phyloP scores from a whole-genome alignment of 1,140 invertebrate genomes.

The Ceratosolen solmsi region DNA sequence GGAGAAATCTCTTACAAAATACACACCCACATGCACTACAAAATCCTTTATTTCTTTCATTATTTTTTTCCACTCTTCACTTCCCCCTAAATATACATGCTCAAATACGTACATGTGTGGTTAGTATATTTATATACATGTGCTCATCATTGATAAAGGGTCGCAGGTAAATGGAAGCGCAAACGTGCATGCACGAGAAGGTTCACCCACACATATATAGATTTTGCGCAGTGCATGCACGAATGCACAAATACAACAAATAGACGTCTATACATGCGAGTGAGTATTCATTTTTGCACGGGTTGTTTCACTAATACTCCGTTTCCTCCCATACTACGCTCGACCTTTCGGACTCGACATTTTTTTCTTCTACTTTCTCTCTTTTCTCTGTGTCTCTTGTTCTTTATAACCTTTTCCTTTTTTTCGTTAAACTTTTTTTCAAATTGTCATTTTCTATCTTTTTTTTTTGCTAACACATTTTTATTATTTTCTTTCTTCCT shows the following conservation, averaged over 20 bases:
- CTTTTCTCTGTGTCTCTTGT: conserved; percentile 35
- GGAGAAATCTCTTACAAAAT: no score
- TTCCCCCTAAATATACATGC: neutral
- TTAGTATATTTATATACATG: neutral
- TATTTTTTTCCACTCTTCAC: no score
- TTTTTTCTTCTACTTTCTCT: conserved; percentile 13
- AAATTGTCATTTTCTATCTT: conserved; percentile 9
- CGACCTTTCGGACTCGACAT: neutral
- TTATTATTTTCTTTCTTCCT: conserved; percentile 37
- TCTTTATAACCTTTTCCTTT: no score
- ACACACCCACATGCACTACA: no score
- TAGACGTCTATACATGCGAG: neutral
- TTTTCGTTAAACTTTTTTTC: no score
- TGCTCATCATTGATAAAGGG: neutral
- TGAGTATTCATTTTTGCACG: neutral
- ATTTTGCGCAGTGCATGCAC: neutral
- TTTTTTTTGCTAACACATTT: conserved; percentile 43
- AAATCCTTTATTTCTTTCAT: no score
- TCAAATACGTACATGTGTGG: neutral
- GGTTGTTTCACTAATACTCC: conserved; percentile 27
- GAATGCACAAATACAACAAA: neutral
- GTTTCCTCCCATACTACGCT: neutral
- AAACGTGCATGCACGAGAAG: neutral
- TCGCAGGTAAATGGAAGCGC: neutral
- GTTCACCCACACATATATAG: neutral